phyloP scores from a whole-genome alignment of 2,113 vertebrate species.

The Hippocampus guttulatus region DNA sequence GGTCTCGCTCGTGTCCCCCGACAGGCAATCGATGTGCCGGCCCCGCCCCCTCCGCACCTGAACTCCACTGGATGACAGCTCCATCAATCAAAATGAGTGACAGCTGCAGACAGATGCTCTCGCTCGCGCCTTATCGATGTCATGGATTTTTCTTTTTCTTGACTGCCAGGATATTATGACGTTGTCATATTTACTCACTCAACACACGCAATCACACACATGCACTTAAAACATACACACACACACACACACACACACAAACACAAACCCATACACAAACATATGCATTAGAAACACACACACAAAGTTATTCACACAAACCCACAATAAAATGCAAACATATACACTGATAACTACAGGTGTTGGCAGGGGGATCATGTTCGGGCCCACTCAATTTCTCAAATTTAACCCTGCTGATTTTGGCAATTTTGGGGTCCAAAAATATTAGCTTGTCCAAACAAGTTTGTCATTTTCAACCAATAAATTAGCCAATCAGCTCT shows the following conservation, averaged over 20 bases:
- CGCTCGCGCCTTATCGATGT: constrained; percentile 42
- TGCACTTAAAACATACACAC: neutral
- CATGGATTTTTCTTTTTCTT: constrained; percentile 49
- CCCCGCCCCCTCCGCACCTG: constrained; percentile 33
- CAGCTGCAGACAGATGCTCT: constrained; percentile 26
- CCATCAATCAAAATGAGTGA: constrained; percentile 59
- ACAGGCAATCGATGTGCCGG: constrained; percentile 30
- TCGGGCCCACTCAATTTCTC: neutral
- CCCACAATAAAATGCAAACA: neutral
- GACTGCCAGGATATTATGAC: constrained; percentile 50
- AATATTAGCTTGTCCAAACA: neutral
- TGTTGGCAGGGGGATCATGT: too few relatives aligned
- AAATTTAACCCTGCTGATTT: neutral
- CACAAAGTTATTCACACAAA: too few relatives aligned
- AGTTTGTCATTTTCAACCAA: neutral
- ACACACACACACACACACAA: neutral
- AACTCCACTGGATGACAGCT: constrained; percentile 46
- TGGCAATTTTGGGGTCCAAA: too few relatives aligned
- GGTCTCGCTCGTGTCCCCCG: constrained; percentile 5
- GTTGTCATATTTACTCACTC: constrained; percentile 48
- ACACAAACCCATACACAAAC: too few relatives aligned
- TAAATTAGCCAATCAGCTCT: neutral
- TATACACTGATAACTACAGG: neutral
- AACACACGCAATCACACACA: constrained; percentile 4
- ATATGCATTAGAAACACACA: too few relatives aligned